Base-by-base conservation (phyloP, 2,888 invertebrate genomes). In the Endomychus coccineus region DNA sequence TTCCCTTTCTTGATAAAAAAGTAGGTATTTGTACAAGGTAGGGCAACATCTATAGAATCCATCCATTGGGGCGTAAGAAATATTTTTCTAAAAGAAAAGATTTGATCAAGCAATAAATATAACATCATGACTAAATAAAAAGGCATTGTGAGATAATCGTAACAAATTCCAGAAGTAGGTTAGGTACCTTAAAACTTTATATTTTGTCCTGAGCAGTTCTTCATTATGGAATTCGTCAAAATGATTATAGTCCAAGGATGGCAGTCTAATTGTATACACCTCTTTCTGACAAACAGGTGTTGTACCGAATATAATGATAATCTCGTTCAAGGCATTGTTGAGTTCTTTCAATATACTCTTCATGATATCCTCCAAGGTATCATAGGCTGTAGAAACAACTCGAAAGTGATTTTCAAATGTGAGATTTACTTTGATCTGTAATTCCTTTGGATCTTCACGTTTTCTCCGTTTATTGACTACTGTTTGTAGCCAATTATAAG, bases 141-240 rank as follows among this genome's bases (percentile, higher is more conserved):
- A 34, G 21, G 6, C n/a, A 19, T n/a, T 7, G n/a, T 19, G 6
- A 19, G 21, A 19, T 19, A 19, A 6, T 7, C n/a, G n/a, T 19
- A 19, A 19, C 6, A 19, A 19, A 19, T n/a, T 7, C 6, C 21
- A 19, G 6, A 33, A 15, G 10, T n/a, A n/a, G n/a, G n/a, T n/a
- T 1, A 21, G 27, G 42, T 49, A 59, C 61, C 57, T 49, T 42
- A 62, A 44, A 21, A 61, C 50, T 49, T 56, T 59, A 28, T 51
- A 51, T 35, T 54, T 52, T 41, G 51, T 43, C 44, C 50, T 59
- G 31, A 41, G 43, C 14, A 52, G 42, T 27, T 46, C 45, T 6
- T 39, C 15, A n/a, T 48, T 19, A 46, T 62, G 62, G 40, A 59
- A 59, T 17, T 45, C 44, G 36, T 61, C 60, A 9, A 41, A 36